Conservation (phyloP, 2,797 vertebrate genomes). For the Enteromius unitaeniatus region DNA sequence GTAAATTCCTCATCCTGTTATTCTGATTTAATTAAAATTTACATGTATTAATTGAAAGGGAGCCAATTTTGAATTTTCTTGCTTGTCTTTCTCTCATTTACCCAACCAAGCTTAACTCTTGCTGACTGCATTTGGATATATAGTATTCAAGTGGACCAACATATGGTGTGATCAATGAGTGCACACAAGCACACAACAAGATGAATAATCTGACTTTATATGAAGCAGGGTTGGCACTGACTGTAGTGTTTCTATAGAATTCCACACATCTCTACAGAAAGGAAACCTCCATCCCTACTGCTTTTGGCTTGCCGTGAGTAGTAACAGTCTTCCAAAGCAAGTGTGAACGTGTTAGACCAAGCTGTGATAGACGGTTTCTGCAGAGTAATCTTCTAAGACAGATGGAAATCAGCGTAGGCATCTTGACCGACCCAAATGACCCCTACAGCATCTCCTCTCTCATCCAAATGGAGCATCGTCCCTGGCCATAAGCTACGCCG, state of each 20-base stretch:
- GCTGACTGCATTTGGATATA: background rate
- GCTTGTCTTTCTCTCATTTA: background rate
- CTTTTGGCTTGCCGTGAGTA: slow-evolving; percentile 28
- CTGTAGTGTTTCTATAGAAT: background rate
- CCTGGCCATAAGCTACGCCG: slow-evolving; percentile 64
- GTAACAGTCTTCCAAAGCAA: slow-evolving; percentile 51
- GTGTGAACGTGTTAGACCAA: slow-evolving; percentile 52
- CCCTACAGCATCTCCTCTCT: slow-evolving; percentile 27
- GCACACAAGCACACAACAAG: background rate
- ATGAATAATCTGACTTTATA: slow-evolving; percentile 18
- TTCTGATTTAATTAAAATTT: slow-evolving; percentile 1
- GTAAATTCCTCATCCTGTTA: background rate
- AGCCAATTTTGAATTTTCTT: background rate
- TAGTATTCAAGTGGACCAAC: background rate
- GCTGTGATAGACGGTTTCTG: slow-evolving; percentile 37
- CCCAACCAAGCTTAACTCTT: background rate
- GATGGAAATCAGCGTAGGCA: slow-evolving; percentile 67
- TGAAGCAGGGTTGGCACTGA: background rate
- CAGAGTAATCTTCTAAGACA: slow-evolving; percentile 57
- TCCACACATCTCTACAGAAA: background rate
- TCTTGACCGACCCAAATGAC: slow-evolving; percentile 32
- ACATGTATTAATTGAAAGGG: background rate
- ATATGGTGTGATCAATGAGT: background rate
- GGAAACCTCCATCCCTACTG: background rate
- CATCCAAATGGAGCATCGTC: slow-evolving; percentile 71